Evolutionary conservation across 2,888 invertebrate species (phyloP), one percentile per base, ranked within the genome.

Genomic region (Lissocephala sabroskyi): DNA sequence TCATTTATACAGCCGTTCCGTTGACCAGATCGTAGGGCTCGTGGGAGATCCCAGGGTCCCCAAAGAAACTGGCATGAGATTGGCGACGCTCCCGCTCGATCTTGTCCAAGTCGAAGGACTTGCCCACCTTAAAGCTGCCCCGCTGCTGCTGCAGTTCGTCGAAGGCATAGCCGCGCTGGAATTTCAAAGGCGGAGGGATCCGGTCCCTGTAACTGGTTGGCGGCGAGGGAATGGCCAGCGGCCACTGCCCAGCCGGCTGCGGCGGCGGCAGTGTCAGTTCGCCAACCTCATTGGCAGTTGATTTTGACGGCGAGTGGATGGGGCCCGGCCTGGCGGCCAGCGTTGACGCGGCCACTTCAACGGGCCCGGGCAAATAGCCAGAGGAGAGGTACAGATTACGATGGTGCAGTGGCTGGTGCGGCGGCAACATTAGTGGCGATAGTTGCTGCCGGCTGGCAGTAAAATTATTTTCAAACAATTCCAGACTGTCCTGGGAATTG

Each of bases 41-140:
- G 33, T 67, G 43, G 41, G 50, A 37, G 13, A 47, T 49, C 37
- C 18, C 54, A 18, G 36, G 14, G 1, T 52, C 58, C 14, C 56
- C 66, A 48, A 84, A 84, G 33, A 85, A 76, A 47, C 71, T 84
- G n/a, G 84, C 84, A 65, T 85, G 84, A 1, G 85, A 85, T 43
- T 82, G 81, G 17, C 84, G 65, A 2, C 85, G 74, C 49, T 84
- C 85, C 16, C 79, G 78, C 49, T 85, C 85, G 28, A 85, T 83
- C 59, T 83, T 79, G 47, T 85, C 84, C 42, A 85, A 64, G 65
- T 85, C 84, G 47, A 83, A 85, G 9, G 77, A 73, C 16, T 79
- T 79, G 37, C 59, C 56, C n/a, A 59, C 37, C n/a, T 51, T 55
- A 28, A 56, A 62, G 43, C 80, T 80, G 14, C 62, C 42, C 10